These are phyloP conservation scores for Drosophila chauvacae DNA, from an alignment of 1,140 invertebrate genomes.

Conservation along the genomic window DNA sequence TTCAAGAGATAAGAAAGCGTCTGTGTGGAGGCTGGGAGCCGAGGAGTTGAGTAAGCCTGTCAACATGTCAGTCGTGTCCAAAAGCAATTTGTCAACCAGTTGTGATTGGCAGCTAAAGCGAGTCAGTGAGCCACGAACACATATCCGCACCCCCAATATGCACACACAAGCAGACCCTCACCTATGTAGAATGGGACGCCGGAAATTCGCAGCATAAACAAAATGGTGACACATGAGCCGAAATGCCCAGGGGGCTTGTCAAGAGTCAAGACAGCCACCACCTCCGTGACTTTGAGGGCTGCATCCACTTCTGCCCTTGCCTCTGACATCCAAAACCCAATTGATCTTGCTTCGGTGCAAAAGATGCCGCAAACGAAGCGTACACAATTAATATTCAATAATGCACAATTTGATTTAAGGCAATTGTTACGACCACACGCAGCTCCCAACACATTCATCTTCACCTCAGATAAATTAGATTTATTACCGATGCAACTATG, in stretches of 20 bases:
- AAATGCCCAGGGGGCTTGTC: slow-evolving; percentile 45
- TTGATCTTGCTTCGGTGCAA: slow-evolving; percentile 27
- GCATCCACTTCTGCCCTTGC: neutral
- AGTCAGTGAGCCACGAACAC: slow-evolving; percentile 55
- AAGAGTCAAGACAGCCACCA: slow-evolving; percentile 30
- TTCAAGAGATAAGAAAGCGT: slow-evolving; percentile 18
- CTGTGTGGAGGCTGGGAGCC: neutral
- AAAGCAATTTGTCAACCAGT: slow-evolving; percentile 82
- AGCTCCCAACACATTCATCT: neutral
- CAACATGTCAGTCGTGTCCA: slow-evolving; percentile 72
- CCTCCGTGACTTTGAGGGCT: slow-evolving; percentile 1
- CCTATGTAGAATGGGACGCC: slow-evolving; percentile 25
- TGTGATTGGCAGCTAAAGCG: slow-evolving; percentile 78
- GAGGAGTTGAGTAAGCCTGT: slow-evolving; percentile 58
- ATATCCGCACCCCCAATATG: slow-evolving; percentile 14
- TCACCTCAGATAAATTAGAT: slow-evolving; percentile 33
- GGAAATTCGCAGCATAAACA: slow-evolving; percentile 67
- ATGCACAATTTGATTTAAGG: slow-evolving; percentile 49
- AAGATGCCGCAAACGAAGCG: slow-evolving; percentile 52
- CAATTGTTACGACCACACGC: slow-evolving; percentile 10
- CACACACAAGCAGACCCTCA: slow-evolving; percentile 10
- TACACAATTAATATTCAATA: slow-evolving; percentile 77
- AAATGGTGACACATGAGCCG: slow-evolving; percentile 53
- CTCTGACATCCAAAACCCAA: slow-evolving; percentile 35
- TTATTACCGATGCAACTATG: slow-evolving; percentile 9